Percentiles rank a stretch among this genome's conserved stretches.
phyloP scores from a whole-genome alignment of 2,888 invertebrate species.

The Xestia rhomboidea region DNA sequence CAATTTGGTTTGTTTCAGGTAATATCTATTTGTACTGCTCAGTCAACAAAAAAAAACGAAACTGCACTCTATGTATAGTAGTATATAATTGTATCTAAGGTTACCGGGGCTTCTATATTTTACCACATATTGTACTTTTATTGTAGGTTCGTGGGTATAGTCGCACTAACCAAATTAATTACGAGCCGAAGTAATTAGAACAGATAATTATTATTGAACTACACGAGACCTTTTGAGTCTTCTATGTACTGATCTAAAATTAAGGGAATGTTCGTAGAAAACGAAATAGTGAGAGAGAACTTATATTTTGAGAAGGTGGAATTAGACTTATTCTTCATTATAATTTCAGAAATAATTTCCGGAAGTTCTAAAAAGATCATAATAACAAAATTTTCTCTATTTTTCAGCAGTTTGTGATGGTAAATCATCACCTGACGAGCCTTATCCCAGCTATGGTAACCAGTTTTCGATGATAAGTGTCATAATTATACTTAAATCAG shows the following conservation, averaged over 20 bases:
- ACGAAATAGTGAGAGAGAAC: not conserved
- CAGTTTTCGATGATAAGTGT: not conserved
- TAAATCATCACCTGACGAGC: too few relatives aligned
- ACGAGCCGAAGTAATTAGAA: conserved; percentile 71
- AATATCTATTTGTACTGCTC: not conserved
- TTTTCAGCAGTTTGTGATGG: not conserved
- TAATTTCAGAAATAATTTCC: not conserved
- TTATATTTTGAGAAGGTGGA: not conserved
- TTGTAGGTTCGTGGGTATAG: not conserved
- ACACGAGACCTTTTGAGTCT: conserved; percentile 61
- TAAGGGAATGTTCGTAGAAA: conserved; percentile 3
- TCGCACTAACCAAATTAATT: conserved; percentile 69
- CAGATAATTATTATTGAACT: conserved; percentile 64
- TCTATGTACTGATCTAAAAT: conserved; percentile 38
- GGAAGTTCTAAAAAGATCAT: not conserved
- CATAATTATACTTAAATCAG: not conserved
- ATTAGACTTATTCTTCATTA: not conserved
- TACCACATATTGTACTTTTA: not conserved
- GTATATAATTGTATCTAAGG: not conserved
- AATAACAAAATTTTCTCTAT: not conserved
- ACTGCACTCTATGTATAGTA: not conserved
- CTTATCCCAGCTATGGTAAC: too few relatives aligned
- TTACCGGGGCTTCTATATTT: not conserved
- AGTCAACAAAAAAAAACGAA: not conserved
- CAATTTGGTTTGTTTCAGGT: not conserved